phyloP scores from a whole-genome alignment of 2,797 vertebrate species.

The Helostoma temminkii region DNA sequence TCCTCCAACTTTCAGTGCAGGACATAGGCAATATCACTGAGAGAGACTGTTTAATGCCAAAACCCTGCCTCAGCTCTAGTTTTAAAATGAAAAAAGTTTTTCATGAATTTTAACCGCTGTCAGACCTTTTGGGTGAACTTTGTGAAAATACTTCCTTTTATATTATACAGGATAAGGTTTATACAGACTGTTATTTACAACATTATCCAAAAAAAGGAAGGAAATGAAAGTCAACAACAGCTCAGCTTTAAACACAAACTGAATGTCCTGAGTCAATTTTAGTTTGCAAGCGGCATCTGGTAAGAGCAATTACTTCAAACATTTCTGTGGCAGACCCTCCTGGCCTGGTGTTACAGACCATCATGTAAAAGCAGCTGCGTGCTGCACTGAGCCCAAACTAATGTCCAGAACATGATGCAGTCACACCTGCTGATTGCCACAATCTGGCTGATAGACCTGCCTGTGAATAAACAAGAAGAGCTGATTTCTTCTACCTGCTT shows the following conservation, averaged over 20 bases:
- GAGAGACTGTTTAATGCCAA: slow-evolving; percentile 19
- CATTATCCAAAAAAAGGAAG: neutral
- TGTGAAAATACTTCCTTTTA: slow-evolving; percentile 2
- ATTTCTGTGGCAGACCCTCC: slow-evolving; percentile 1
- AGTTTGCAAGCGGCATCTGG: slow-evolving; percentile 1
- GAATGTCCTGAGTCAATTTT: slow-evolving; percentile 11
- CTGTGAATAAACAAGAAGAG: slow-evolving; percentile 41
- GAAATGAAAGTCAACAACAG: slow-evolving; percentile 29
- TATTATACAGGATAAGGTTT: slow-evolving; percentile 2
- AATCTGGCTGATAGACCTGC: slow-evolving; percentile 32
- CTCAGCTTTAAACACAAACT: slow-evolving; percentile 16
- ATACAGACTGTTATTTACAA: neutral
- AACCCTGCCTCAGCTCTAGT: neutral
- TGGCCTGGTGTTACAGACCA: neutral
- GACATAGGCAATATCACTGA: slow-evolving; percentile 5
- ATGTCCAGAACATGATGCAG: slow-evolving; percentile 9
- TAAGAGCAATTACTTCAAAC: slow-evolving; percentile 8
- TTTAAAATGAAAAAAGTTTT: slow-evolving; percentile 23
- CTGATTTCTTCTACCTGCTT: slow-evolving; percentile 41
- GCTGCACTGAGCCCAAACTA: slow-evolving; percentile 21
- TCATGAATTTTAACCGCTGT: slow-evolving; percentile 27
- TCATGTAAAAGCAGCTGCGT: slow-evolving; percentile 21
- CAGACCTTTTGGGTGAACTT: neutral
- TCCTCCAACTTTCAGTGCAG: slow-evolving; percentile 2
- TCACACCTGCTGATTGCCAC: slow-evolving; percentile 15